Evolutionary conservation across 1,140 invertebrate genomes (phyloP).

Genomic region (Zaprionus gabonicus): DNA sequence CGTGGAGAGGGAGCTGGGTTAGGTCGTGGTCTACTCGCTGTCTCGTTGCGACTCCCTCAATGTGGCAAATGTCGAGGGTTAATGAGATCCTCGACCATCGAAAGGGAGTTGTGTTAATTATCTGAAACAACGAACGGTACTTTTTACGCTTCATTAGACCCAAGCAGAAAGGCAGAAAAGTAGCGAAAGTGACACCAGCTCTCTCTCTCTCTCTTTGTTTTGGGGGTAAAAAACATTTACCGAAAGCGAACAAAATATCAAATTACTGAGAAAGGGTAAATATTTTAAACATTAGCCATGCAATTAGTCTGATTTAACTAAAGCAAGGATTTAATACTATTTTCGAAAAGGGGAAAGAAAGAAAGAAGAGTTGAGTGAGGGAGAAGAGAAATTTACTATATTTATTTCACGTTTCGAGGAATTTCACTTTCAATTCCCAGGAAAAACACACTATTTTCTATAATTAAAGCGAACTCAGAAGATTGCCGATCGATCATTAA

Average conservation of each 20-base stretch:
- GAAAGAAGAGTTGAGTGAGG: background rate
- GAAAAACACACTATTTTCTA: constrained; percentile 8
- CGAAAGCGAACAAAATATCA: constrained; percentile 56
- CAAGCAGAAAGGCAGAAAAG: constrained; percentile 6
- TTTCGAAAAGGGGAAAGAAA: background rate
- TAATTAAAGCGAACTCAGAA: constrained; percentile 39
- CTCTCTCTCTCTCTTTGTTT: background rate
- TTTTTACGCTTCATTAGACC: constrained; percentile 77
- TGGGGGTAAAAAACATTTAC: constrained; percentile 38
- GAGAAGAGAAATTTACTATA: background rate
- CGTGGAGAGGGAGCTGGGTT: background rate
- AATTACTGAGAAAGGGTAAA: constrained; percentile 48
- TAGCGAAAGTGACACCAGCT: constrained; percentile 56
- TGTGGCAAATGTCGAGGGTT: constrained; percentile 79
- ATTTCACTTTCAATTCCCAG: constrained; percentile 19
- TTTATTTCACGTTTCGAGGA: background rate
- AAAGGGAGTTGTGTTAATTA: constrained; percentile 77
- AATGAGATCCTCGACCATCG: constrained; percentile 62
- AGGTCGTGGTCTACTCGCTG: background rate
- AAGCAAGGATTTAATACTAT: constrained; percentile 5
- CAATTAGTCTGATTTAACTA: constrained; percentile 61
- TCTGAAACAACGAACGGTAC: constrained; percentile 60
- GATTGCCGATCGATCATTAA: constrained; percentile 50
- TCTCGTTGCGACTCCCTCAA: constrained; percentile 4
- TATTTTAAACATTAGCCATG: constrained; percentile 26